Conservation (phyloP, 2,113 vertebrate species). For the Oryzias melastigma region DNA sequence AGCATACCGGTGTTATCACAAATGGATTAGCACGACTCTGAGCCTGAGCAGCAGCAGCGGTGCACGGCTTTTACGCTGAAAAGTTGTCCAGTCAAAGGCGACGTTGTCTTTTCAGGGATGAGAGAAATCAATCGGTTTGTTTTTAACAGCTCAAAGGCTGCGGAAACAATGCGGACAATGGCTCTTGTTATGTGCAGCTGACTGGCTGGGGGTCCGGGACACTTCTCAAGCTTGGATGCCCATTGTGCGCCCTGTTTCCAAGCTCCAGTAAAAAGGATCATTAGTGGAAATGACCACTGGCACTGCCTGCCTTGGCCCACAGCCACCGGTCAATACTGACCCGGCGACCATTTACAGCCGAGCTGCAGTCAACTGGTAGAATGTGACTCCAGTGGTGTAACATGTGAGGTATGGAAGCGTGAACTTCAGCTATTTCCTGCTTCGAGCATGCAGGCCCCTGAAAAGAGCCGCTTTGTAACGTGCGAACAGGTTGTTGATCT, state of each 20-base stretch:
- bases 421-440: neutral
- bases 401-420: constrained; percentile 4
- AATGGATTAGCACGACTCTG: no score
- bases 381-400: neutral
- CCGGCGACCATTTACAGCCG: constrained; percentile 38
- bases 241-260: constrained; percentile 55
- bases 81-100: constrained; percentile 16
- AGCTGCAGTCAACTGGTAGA: constrained; percentile 21
- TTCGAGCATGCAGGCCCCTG: constrained; percentile 7
- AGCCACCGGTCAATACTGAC: constrained; percentile 58
- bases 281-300: constrained; percentile 62
- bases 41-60: no score
- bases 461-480: constrained; percentile 15
- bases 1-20: no score
- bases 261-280: constrained; percentile 59
- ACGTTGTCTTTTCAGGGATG: constrained; percentile 11
- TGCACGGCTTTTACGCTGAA: no score
- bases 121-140: constrained; percentile 39
- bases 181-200: constrained; percentile 34
- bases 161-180: constrained; percentile 51
- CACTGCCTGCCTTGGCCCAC: constrained; percentile 37
- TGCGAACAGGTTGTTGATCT: constrained; percentile 44
- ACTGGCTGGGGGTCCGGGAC: constrained; percentile 36
- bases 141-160: constrained; percentile 35
- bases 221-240: constrained; percentile 37